Percentiles rank a stretch among this genome's conserved stretches.
Conservation (phyloP, 2,797 vertebrate species). For the Karalla daura region DNA sequence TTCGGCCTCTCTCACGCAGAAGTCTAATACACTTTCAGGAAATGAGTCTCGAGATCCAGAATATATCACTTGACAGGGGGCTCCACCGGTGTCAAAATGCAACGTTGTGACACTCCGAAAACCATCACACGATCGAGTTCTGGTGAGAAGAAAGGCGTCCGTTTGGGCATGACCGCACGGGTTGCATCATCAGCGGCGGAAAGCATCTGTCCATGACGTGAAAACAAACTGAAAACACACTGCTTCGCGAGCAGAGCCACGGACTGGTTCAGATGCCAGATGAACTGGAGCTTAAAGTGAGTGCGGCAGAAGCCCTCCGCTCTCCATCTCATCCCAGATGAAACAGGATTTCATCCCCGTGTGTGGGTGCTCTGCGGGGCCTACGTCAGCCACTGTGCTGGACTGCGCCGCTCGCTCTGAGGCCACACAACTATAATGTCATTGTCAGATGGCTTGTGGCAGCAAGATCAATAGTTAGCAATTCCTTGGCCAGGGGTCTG, state of each 20-base stretch:
- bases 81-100: neutral
- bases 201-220: neutral
- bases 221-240: slow-evolving; percentile 1
- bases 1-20: neutral
- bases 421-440: slow-evolving; percentile 74
- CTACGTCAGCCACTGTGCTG: slow-evolving; percentile 46
- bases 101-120: neutral
- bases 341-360: slow-evolving; percentile 60
- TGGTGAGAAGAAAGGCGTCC: neutral
- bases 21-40: neutral
- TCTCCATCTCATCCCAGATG: slow-evolving; percentile 40
- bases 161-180: neutral
- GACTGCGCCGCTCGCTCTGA: slow-evolving; percentile 53
- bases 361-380: slow-evolving; percentile 55
- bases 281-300: slow-evolving; percentile 22
- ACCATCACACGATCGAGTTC: neutral
- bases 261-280: slow-evolving; percentile 27
- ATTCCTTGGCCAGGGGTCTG: slow-evolving; percentile 76
- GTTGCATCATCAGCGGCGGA: neutral
- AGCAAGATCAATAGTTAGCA: slow-evolving; percentile 81
- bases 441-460: slow-evolving; percentile 78
- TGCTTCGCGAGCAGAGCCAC: neutral
- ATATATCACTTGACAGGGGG: too few relatives aligned
- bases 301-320: slow-evolving; percentile 35
- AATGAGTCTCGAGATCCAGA: neutral